phyloP scores from a whole-genome alignment of 2,113 vertebrate genomes.

The Paramisgurnus dabryanus region DNA sequence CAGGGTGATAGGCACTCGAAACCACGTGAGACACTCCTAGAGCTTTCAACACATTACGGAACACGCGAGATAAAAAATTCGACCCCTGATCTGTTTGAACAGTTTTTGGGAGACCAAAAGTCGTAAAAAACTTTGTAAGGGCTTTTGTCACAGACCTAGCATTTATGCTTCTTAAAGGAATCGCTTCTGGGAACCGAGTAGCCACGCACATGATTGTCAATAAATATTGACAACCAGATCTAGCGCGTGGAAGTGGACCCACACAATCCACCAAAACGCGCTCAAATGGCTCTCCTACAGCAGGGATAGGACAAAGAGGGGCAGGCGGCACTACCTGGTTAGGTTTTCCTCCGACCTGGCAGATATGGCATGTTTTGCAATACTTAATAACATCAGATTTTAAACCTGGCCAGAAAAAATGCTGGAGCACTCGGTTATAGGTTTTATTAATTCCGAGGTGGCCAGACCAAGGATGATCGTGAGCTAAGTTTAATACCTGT shows the following conservation, averaged over 20 bases:
- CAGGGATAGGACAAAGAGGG: neutral
- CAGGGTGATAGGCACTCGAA: too few relatives aligned
- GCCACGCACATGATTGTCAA: neutral
- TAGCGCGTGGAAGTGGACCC: neutral
- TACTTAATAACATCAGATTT: neutral
- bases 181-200: neutral
- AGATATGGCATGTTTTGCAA: neutral
- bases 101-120: neutral
- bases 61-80: too few relatives aligned
- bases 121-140: neutral
- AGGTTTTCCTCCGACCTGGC: neutral
- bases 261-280: neutral
- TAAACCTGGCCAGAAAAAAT: neutral
- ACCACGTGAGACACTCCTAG: too few relatives aligned
- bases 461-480: neutral
- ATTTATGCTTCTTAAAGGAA: neutral
- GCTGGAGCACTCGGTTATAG: neutral
- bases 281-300: neutral
- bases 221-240: neutral
- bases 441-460: slow-evolving; percentile 1
- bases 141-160: neutral
- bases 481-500: too few relatives aligned
- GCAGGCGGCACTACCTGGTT: neutral
- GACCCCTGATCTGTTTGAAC: too few relatives aligned
- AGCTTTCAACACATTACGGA: too few relatives aligned